Conservation (phyloP, 2,888 invertebrate species). For the Pandemis heparana region DNA sequence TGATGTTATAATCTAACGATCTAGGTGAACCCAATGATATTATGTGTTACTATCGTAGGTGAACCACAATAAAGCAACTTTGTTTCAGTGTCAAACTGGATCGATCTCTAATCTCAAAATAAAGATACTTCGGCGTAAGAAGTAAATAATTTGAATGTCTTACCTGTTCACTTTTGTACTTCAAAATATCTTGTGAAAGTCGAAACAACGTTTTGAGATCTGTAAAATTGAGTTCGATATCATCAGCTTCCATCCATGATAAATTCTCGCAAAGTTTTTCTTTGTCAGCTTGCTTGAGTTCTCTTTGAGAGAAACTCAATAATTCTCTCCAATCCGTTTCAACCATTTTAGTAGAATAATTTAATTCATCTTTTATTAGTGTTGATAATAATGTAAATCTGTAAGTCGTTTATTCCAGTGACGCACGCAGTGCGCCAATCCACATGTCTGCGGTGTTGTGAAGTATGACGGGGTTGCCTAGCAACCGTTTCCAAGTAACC, state of each 20-base stretch:
- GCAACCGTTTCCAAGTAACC: constrained; percentile 54
- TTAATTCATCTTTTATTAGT: neutral
- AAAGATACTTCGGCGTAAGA: too few relatives aligned
- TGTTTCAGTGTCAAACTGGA: too few relatives aligned
- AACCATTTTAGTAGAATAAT: constrained; percentile 59
- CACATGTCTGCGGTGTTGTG: constrained; percentile 22
- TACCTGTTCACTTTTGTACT: constrained; percentile 90
- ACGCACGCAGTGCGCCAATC: neutral
- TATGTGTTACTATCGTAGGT: too few relatives aligned
- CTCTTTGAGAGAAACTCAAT: constrained; percentile 81
- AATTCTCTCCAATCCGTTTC: constrained; percentile 87
- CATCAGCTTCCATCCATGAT: constrained; percentile 87
- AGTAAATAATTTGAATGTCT: neutral
- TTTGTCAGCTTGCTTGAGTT: constrained; percentile 86
- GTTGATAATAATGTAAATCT: too few relatives aligned
- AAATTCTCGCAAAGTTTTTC: constrained; percentile 87
- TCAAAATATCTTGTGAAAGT: constrained; percentile 88
- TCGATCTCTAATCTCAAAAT: too few relatives aligned
- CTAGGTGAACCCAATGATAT: too few relatives aligned
- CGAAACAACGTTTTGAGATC: constrained; percentile 86
- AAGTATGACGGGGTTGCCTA: constrained; percentile 57
- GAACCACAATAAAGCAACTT: neutral
- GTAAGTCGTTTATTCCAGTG: neutral
- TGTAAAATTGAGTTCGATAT: constrained; percentile 83
- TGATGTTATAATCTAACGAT: too few relatives aligned